A percentile compares a stretch with the other conserved stretches of the same genome.
phyloP scores from a whole-genome alignment of 2,113 vertebrate species.

The Lota lota region DNA sequence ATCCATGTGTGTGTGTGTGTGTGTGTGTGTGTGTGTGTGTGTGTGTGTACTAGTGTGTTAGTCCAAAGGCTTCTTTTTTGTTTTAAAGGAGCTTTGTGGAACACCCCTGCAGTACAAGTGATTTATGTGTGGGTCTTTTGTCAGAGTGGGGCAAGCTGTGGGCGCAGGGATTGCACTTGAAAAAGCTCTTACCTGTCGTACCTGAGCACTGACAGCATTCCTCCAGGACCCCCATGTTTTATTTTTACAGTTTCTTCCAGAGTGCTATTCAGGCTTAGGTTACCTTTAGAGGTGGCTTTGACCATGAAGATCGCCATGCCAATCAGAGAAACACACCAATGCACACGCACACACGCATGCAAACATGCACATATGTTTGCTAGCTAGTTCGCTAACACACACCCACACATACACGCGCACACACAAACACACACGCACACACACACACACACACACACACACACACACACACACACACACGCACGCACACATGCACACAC shows the following conservation, averaged over 20 bases:
- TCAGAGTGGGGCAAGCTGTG: constrained; percentile 50
- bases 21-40: too few relatives aligned
- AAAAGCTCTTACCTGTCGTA: constrained; percentile 51
- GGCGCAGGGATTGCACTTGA: constrained; percentile 55
- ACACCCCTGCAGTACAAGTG: constrained; percentile 35
- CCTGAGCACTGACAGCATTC: constrained; percentile 61
- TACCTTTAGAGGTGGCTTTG: constrained; percentile 71
- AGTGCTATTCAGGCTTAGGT: constrained; percentile 73
- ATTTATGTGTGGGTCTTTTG: constrained; percentile 71
- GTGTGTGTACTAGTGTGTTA: background rate
- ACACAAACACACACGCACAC: background rate
- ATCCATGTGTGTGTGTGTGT: background rate
- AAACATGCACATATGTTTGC: background rate
- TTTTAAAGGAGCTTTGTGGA: constrained; percentile 8
- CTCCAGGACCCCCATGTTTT: constrained; percentile 73
- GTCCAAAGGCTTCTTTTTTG: constrained; percentile 15
- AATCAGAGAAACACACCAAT: constrained; percentile 29
- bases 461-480: background rate
- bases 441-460: background rate
- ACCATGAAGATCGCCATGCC: constrained; percentile 65
- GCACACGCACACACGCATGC: constrained; percentile 7
- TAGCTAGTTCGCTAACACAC: background rate
- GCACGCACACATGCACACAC: constrained; percentile 11
- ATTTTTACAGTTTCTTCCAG: constrained; percentile 76
- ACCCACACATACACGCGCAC: background rate